These are phyloP conservation scores for Criorhina ranunculi DNA, from an alignment of 2,888 invertebrate genomes.

Conservation along the genomic window DNA sequence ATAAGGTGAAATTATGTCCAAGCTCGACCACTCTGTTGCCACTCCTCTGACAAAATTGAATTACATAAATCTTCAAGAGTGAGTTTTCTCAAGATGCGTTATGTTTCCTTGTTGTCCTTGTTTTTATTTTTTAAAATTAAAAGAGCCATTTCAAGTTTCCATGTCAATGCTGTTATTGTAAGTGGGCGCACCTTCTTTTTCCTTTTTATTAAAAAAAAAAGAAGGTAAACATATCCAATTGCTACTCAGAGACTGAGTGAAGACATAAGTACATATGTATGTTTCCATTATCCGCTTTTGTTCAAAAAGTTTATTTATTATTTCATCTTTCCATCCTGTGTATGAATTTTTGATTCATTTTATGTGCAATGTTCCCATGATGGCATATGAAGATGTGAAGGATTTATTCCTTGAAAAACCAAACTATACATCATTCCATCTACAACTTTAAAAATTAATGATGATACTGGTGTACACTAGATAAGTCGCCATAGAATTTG, in stretches of 20 bases:
- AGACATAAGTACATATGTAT: conserved; percentile 21
- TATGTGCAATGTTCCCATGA: conserved; percentile 13
- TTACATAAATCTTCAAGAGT: conserved; percentile 31
- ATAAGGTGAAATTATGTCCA: neutral
- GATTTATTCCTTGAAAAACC: too few species aligned
- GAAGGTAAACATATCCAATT: conserved; percentile 27
- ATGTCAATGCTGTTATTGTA: conserved; percentile 31
- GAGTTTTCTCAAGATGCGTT: conserved; percentile 33
- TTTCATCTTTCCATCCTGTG: conserved; percentile 51
- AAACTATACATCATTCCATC: too few species aligned
- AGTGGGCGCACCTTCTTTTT: conserved; percentile 36
- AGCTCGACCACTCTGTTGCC: too few species aligned
- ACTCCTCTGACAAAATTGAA: conserved; percentile 12
- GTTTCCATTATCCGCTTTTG: conserved; percentile 44
- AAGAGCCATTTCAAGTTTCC: conserved; percentile 37
- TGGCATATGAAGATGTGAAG: neutral
- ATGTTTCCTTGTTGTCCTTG: conserved; percentile 26
- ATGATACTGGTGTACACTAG: too few species aligned
- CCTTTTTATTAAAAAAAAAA: conserved; percentile 3
- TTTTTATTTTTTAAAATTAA: conserved; percentile 28
- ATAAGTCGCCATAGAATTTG: too few species aligned
- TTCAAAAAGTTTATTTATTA: conserved; percentile 63
- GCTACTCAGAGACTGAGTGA: neutral
- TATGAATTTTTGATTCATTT: conserved; percentile 44
- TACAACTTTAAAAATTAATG: too few species aligned